phyloP scores from a whole-genome alignment of 2,888 invertebrate species.

The Nymphalis polychloros region DNA sequence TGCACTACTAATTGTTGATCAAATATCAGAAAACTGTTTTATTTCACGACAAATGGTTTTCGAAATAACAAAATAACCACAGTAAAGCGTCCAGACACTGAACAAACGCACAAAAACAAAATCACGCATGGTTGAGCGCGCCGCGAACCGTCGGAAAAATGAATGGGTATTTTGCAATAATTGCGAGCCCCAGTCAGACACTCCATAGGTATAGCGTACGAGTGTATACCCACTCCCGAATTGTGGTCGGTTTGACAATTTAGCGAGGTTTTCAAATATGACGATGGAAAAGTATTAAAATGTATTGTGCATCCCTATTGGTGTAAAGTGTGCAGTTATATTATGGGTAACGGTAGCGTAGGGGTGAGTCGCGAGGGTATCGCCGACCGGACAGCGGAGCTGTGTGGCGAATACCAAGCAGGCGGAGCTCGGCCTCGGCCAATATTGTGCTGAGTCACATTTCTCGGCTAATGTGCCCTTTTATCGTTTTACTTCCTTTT shows the following conservation, averaged over 20 bases:
- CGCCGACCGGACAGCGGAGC: slow-evolving; percentile 50
- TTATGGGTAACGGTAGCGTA: slow-evolving; percentile 38
- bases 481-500: slow-evolving; percentile 58
- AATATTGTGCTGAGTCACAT: slow-evolving; percentile 74
- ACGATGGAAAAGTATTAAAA: neutral
- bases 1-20: slow-evolving; percentile 50
- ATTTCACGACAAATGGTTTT: slow-evolving; percentile 66
- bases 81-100: slow-evolving; percentile 68
- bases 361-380: slow-evolving; percentile 53
- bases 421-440: slow-evolving; percentile 52
- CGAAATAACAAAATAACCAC: slow-evolving; percentile 70
- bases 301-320: slow-evolving; percentile 5
- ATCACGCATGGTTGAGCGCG: slow-evolving; percentile 73
- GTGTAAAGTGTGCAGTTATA: slow-evolving; percentile 31
- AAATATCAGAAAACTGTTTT: slow-evolving; percentile 61
- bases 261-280: neutral
- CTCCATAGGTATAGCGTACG: slow-evolving; percentile 34
- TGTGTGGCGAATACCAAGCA: slow-evolving; percentile 69
- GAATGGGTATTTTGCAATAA: slow-evolving; percentile 74
- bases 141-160: slow-evolving; percentile 67
- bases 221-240: slow-evolving; percentile 36
- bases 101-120: slow-evolving; percentile 76
- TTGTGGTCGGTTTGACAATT: slow-evolving; percentile 13
- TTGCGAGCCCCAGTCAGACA: slow-evolving; percentile 57
- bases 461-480: slow-evolving; percentile 59